Evolutionary conservation across 1,140 invertebrate species (phyloP), one percentile per base, ranked within the genome.

Genomic region (Papilio polytes): DNA sequence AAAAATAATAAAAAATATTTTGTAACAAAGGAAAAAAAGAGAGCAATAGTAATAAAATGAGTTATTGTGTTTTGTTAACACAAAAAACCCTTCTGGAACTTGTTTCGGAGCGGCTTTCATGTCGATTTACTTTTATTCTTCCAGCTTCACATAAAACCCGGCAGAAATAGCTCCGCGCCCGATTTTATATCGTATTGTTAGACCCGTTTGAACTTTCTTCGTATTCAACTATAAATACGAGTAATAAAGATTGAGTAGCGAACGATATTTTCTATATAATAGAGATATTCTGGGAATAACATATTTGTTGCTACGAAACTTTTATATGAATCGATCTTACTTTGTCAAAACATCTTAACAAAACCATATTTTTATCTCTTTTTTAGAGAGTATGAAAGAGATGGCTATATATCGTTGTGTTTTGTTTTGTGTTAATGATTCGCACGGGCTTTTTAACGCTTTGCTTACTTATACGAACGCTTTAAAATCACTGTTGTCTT

Each of bases 121-220:
- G 73, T 74, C 44, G 73, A 74, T 74, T 74, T 74, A 74, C 41
- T 51, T 74, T 74, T 74, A 74, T 74, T 74, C 44, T 51, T 15
- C 20, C 73, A 46, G 41, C 31, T 46, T 41, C 73, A 51, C 73
- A 74, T 74, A 74, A 74, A 74, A 74, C 73, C 44, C 18, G 73
- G 73, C 74, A 76, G 46, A 76, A 76, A 76, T 76, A 76, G 74
- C 41, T 74, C 41, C 74, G 74, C 18, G 74, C 41, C 74, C 74
- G 74, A 76, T 76, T 76, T 76, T 46, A 76, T 76, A 76, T 76
- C 20, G 74, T 51, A 76, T 76, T 76, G 74, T 76, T 76, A 76
- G 41, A 76, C 41, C 41, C 44, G 74, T 76, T 76, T 51, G 74
- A 51, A 51, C 74, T 76, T 76, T 76, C 74, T 76, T 76, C 46